phyloP scores from a whole-genome alignment of 2,797 vertebrate genomes.

The Mastacembelus armatus region DNA sequence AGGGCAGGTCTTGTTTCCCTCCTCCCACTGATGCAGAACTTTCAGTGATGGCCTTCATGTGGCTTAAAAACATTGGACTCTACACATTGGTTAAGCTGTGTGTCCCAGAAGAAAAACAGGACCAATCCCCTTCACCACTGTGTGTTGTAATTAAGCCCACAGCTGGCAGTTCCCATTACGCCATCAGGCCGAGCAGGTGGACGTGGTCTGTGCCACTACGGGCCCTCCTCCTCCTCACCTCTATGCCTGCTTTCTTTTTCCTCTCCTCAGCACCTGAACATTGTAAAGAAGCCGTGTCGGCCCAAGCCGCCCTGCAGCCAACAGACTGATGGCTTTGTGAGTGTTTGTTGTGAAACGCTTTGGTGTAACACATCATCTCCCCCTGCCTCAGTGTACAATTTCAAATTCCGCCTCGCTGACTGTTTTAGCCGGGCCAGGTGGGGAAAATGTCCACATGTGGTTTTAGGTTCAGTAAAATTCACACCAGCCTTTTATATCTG shows the following conservation, averaged over 20 bases:
- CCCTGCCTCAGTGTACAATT: conserved; percentile 50
- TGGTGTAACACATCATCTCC: conserved; percentile 74
- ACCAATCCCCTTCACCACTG: conserved; percentile 71
- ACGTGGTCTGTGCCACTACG: conserved; percentile 72
- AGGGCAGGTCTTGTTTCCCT: conserved; percentile 55
- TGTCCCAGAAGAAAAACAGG: conserved; percentile 83
- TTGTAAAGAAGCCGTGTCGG: conserved; percentile 76
- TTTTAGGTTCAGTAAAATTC: conserved; percentile 82
- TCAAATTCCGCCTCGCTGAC: conserved; percentile 57
- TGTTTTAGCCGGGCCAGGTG: conserved; percentile 64
- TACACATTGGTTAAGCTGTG: conserved; percentile 77
- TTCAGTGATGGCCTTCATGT: conserved; percentile 70
- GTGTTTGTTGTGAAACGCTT: conserved; percentile 81
- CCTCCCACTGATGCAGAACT: conserved; percentile 61
- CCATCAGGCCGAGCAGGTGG: conserved; percentile 71
- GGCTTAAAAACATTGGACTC: conserved; percentile 80
- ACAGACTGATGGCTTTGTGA: conserved; percentile 60
- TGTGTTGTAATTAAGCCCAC: conserved; percentile 81
- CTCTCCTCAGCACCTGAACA: conserved; percentile 81
- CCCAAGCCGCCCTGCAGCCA: conserved; percentile 64
- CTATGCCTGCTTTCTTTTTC: conserved; percentile 49
- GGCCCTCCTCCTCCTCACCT: conserved; percentile 66
- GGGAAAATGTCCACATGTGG: conserved; percentile 75
- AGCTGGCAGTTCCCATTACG: conserved; percentile 87
- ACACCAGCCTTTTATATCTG: conserved; percentile 80